Evolutionary conservation across 2,113 vertebrate species (phyloP), one percentile per base, ranked within the genome.

Genomic region (Podocnemis expansa): DNA sequence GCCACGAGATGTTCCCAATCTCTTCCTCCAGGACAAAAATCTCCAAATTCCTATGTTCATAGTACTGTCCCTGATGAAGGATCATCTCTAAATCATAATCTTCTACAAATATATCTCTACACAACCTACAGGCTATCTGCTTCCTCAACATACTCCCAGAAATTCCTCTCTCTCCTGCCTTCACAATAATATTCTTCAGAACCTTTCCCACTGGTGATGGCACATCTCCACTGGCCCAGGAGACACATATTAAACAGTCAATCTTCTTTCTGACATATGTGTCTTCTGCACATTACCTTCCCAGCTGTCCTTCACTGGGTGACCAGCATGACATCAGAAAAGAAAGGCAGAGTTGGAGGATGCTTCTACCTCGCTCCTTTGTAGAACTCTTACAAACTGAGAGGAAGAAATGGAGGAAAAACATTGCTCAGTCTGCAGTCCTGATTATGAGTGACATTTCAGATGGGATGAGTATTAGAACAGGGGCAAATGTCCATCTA

Each of bases 251-350:
- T 31, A 67, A n/a, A 17, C 7, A n/a, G 60, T 4, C 60, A 67
- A 34, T 29, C 13, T 84, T 17, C 45, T 82, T 12, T 93, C 24
- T 0, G 1, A 27, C n/a, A 31, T 67, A n/a, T n/a, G 34, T n/a
- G 0, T 76, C 41, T 90, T 1, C 0, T 49, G 27, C 76, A 82
- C n/a, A 10, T 0, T 27, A 2, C 78, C 7, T 29, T 83, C 43
- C n/a, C 58, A 90, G 38, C 1, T 2, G 0, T 31, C 80, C 47
- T 85, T n/a, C 51, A 84, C 13, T 38, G 38, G 63, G 4, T 29
- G 6, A 31, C 60, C 12, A 67, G 1, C 1, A 1, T 5, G 13
- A 10, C 78, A 38, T n/a, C 60, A 67, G 16, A n/a, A 67, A 67
- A n/a, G 34, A 8, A 67, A 67, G 60, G 60, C 31, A 67, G 60